Percentiles rank a stretch among this genome's conserved stretches.
Conservation (phyloP, 23 tunicate genomes). For the Clavelina lepadiformis region DNA sequence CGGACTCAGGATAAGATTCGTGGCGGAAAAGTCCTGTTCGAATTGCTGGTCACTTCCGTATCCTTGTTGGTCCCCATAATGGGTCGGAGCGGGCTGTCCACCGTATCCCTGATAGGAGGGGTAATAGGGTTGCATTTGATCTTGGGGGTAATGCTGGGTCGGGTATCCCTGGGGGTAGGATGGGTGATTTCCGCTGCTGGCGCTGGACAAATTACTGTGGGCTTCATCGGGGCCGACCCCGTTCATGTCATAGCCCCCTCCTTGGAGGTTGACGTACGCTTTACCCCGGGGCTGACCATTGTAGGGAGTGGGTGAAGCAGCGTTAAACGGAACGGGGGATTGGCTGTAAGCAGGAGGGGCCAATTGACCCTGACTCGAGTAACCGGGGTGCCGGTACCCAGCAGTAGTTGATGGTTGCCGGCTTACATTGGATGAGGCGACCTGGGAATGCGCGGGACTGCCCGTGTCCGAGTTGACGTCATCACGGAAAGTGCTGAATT, state of each 20-base stretch:
- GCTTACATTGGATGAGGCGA: slow-evolving; percentile 27
- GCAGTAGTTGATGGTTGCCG: slow-evolving; percentile 7
- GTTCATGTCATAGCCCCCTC: slow-evolving; percentile 30
- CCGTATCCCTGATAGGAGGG: slow-evolving; percentile 3
- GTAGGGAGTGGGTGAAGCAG: slow-evolving; percentile 24
- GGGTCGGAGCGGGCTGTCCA: slow-evolving; percentile 1
- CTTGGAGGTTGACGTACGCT: slow-evolving; percentile 62
- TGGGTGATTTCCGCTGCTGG: slow-evolving; percentile 43
- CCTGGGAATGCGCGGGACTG: slow-evolving; percentile 21
- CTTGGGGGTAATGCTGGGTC: slow-evolving; percentile 26
- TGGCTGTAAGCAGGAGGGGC: slow-evolving; percentile 18
- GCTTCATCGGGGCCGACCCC: slow-evolving; percentile 31
- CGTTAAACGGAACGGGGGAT: slow-evolving; percentile 20
- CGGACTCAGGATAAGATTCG: slow-evolving; percentile 54
- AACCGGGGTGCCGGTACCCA: slow-evolving; percentile 1
- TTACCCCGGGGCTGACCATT: slow-evolving; percentile 31
- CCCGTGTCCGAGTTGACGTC: slow-evolving; percentile 28
- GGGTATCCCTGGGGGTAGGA: slow-evolving; percentile 17
- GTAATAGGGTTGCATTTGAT: slow-evolving; percentile 6
- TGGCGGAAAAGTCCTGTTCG: slow-evolving; percentile 69
- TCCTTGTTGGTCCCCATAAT: slow-evolving; percentile 21
- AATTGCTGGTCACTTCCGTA: slow-evolving; percentile 7
- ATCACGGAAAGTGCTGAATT: slow-evolving; percentile 27
- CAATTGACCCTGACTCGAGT: slow-evolving; percentile 7
- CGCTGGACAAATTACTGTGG: slow-evolving; percentile 50